A percentile compares a stretch with the other conserved stretches of the same genome.
phyloP scores from a whole-genome alignment of 2,113 vertebrate species.

The Falcunculus frontatus region DNA sequence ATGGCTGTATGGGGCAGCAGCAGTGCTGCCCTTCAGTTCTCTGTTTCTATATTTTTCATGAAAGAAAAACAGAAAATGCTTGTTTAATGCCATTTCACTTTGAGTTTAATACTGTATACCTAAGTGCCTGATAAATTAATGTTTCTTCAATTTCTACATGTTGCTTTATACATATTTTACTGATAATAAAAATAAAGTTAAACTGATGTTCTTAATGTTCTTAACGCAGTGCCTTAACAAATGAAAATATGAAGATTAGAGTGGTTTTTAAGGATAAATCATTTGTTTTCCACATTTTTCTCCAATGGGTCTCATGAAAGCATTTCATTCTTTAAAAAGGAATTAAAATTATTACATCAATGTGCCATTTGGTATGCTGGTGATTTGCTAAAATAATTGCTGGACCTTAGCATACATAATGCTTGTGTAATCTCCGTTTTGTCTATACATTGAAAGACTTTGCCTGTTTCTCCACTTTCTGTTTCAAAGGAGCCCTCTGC shows the following conservation, averaged over 20 bases:
- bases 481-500: conserved; percentile 83
- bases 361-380: background rate
- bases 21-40: background rate
- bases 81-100: background rate
- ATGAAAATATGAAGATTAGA: background rate
- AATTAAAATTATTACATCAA: background rate
- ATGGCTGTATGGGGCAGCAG: background rate
- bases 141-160: background rate
- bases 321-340: background rate
- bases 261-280: background rate
- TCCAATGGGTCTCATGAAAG: background rate
- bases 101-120: background rate
- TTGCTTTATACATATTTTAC: background rate
- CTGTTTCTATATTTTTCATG: background rate
- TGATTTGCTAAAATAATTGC: conserved; percentile 22
- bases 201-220: background rate
- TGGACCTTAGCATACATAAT: background rate
- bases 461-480: conserved; percentile 59
- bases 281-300: background rate
- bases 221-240: background rate
- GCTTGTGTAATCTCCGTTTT: conserved; percentile 32
- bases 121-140: background rate
- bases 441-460: conserved; percentile 44
- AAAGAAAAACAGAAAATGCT: background rate
- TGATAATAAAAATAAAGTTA: background rate